These are phyloP conservation scores for Hippolais icterina DNA, from an alignment of 2,113 vertebrate species.

Conservation along the genomic window DNA sequence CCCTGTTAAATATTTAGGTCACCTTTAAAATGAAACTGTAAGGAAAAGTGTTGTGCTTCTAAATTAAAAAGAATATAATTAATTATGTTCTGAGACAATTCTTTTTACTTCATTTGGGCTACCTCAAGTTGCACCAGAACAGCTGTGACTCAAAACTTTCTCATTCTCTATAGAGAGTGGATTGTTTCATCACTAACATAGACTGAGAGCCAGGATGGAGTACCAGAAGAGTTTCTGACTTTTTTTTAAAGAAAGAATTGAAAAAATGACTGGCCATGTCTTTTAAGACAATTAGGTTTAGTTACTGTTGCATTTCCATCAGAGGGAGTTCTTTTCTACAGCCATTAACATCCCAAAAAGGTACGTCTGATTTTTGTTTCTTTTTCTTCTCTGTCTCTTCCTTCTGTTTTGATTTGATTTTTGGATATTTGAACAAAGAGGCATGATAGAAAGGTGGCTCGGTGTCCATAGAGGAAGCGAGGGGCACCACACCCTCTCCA, in stretches of 20 bases:
- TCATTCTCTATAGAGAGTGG: neutral
- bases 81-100: neutral
- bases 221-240: neutral
- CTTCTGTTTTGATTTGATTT: neutral
- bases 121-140: neutral
- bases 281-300: neutral
- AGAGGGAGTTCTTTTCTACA: neutral
- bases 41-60: conserved; percentile 10
- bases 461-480: neutral
- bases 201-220: neutral
- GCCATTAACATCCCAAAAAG: neutral
- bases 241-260: neutral
- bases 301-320: neutral
- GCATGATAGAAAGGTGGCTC: neutral
- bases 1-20: conserved; percentile 7
- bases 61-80: conserved; percentile 1
- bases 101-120: neutral
- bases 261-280: neutral
- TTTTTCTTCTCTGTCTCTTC: neutral
- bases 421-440: neutral
- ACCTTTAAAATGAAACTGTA: conserved; percentile 27
- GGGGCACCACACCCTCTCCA: neutral
- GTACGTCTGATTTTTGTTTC: neutral
- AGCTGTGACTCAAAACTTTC: neutral
- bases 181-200: neutral